Evolutionary conservation across 1,140 invertebrate genomes (phyloP), one percentile per base, ranked within the genome.

Genomic region (Hyles vespertilio): DNA sequence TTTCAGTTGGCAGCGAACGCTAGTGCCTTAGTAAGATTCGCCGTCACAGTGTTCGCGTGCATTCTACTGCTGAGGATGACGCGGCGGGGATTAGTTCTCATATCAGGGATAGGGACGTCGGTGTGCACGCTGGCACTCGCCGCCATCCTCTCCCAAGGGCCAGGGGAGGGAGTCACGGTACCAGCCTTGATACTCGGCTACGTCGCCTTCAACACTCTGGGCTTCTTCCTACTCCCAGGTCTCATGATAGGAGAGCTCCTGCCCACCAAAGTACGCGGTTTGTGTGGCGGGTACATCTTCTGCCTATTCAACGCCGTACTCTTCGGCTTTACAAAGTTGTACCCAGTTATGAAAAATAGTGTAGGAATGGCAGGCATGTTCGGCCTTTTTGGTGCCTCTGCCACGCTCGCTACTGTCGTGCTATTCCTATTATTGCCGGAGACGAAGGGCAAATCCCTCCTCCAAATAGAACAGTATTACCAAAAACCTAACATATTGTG

Each of bases 391-490:
- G 94, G 93, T 12, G 78, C 89, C 0, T 91, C 94, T 5, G 92
- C 94, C 1, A 57, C 92, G 2, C 69, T 94, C 3, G 91, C 93
- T 4, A 91, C 93, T 6, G 50, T 95, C 1, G 92, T 96, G 44
- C 85, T 95, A 57, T 95, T 91, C 65, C 83, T 96, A 0, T 88
- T 94, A 52, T 85, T 97, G 36, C 96, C 96, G 12, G 96, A 97
- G 90, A 97, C 96, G 0, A 96, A 95, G 78, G 93, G 94, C 10
- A 92, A 92, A 63, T 93, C 91, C 2, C 84, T 96, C 56, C 91
- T 94, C 59, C 93, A 97, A 89, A 96, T 97, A 59, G 94, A 95
- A 83, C 92, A 94, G 79, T 94, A 95, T 76, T 95, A 94, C 74
- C 89, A 92, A 68, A 92, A 92, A 61, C 79, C 90, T 10, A 93